Conservation (phyloP, 1,140 invertebrate species). For the Sesamia nonagrioides region DNA sequence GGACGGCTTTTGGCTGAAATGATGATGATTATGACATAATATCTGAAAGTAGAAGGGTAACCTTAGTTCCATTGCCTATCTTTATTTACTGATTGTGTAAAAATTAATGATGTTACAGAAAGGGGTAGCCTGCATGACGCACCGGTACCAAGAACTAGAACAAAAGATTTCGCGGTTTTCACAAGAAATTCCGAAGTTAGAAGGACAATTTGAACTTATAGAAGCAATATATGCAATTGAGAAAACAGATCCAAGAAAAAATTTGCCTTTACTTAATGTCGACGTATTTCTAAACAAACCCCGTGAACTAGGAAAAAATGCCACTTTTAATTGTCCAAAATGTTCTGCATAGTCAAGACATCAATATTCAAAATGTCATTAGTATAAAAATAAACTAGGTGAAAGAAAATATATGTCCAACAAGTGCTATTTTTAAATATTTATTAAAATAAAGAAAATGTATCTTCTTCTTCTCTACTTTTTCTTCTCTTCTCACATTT, state of each 20-base stretch:
- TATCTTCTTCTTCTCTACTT: not conserved
- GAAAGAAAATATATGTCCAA: slow-evolving; percentile 50
- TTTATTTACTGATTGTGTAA: too few relatives aligned
- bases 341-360: slow-evolving; percentile 49
- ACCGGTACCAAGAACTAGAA: slow-evolving; percentile 71
- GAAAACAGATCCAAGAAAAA: slow-evolving; percentile 55
- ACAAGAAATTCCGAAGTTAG: slow-evolving; percentile 72
- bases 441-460: slow-evolving; percentile 5
- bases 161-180: slow-evolving; percentile 67
- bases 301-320: slow-evolving; percentile 11
- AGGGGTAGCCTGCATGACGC: slow-evolving; percentile 67
- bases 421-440: slow-evolving; percentile 16
- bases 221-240: slow-evolving; percentile 68
- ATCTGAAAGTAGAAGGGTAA: not conserved
- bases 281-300: slow-evolving; percentile 56
- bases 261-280: slow-evolving; percentile 56
- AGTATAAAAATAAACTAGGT: not conserved
- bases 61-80: too few relatives aligned
- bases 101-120: slow-evolving; percentile 65
- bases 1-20: too few relatives aligned
- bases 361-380: not conserved
- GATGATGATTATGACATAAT: too few relatives aligned
- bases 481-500: slow-evolving; percentile 26
- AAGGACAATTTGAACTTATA: slow-evolving; percentile 74
- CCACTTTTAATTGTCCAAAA: not conserved